Conservation (phyloP, 2,113 vertebrate species). For the Camelus dromedarius region DNA sequence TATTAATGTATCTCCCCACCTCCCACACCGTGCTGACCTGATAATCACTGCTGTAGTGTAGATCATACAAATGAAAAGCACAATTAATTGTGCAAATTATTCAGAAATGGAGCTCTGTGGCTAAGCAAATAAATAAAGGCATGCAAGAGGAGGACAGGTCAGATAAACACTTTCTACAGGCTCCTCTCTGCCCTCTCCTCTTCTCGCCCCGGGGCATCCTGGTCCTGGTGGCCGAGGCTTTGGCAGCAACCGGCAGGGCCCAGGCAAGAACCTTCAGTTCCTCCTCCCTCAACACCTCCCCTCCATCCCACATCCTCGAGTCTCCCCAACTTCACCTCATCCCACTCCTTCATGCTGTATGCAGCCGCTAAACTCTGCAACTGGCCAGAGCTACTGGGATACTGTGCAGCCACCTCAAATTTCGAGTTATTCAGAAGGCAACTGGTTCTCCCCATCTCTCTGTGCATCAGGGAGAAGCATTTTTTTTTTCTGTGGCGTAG, state of each 20-base stretch:
- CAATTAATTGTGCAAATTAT: conserved; percentile 83
- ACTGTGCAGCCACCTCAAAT: conserved; percentile 59
- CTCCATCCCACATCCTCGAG: neutral
- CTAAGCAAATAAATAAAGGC: conserved; percentile 76
- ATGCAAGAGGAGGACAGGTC: conserved; percentile 83
- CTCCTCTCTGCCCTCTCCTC: neutral
- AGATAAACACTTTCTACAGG: conserved; percentile 68
- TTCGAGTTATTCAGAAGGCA: conserved; percentile 82
- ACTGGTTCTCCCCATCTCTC: conserved; percentile 63
- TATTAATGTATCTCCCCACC: conserved; percentile 84
- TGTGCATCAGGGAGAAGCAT: conserved; percentile 68
- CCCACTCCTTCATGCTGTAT: neutral
- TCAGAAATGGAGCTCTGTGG: conserved; percentile 72
- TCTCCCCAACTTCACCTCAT: neutral
- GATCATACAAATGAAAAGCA: conserved; percentile 86
- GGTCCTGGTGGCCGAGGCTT: conserved; percentile 56
- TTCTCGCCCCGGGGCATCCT: neutral
- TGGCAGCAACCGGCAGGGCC: conserved; percentile 61
- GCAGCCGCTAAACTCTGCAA: conserved; percentile 46
- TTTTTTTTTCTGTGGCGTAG: conserved; percentile 64
- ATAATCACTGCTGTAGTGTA: conserved; percentile 85
- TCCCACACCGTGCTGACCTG: conserved; percentile 81
- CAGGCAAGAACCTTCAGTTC: neutral
- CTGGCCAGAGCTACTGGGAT: conserved; percentile 36
- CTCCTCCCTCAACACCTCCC: neutral